phyloP scores from a whole-genome alignment of 2,797 vertebrate genomes.

The Telmatherina bonti region DNA sequence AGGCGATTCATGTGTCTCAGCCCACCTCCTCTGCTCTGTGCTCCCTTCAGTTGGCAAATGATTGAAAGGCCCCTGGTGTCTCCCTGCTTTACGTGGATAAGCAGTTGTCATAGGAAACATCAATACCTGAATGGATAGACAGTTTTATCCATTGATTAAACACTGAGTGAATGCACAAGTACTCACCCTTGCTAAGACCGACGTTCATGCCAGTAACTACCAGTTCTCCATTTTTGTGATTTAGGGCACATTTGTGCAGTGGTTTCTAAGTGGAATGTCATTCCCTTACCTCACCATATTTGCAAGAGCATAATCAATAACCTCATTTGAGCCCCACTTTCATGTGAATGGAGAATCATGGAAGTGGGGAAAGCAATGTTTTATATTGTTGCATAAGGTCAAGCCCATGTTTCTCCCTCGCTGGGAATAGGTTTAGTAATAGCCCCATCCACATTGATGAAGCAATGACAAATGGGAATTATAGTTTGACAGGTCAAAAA shows the following conservation, averaged over 20 bases:
- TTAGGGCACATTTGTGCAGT: slow-evolving; percentile 80
- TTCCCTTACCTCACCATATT: slow-evolving; percentile 67
- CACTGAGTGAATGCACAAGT: slow-evolving; percentile 76
- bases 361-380: slow-evolving; percentile 39
- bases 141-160: slow-evolving; percentile 85
- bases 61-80: slow-evolving; percentile 78
- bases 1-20: slow-evolving; percentile 62
- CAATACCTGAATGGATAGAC: slow-evolving; percentile 82
- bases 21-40: slow-evolving; percentile 47
- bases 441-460: slow-evolving; percentile 72
- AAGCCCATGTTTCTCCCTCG: slow-evolving; percentile 55
- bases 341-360: slow-evolving; percentile 35
- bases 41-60: slow-evolving; percentile 63
- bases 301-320: slow-evolving; percentile 74
- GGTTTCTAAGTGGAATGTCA: slow-evolving; percentile 77
- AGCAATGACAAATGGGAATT: slow-evolving; percentile 69
- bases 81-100: slow-evolving; percentile 76
- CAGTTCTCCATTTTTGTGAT: slow-evolving; percentile 73
- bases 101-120: slow-evolving; percentile 81
- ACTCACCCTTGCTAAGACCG: slow-evolving; percentile 59
- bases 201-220: slow-evolving; percentile 51
- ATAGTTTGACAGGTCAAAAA: slow-evolving; percentile 73
- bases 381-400: slow-evolving; percentile 69
- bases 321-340: slow-evolving; percentile 61
- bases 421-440: slow-evolving; percentile 59